These are phyloP conservation scores for Allolobophora icterica DNA, from an alignment of 2,888 invertebrate genomes.

Conservation along the genomic window DNA sequence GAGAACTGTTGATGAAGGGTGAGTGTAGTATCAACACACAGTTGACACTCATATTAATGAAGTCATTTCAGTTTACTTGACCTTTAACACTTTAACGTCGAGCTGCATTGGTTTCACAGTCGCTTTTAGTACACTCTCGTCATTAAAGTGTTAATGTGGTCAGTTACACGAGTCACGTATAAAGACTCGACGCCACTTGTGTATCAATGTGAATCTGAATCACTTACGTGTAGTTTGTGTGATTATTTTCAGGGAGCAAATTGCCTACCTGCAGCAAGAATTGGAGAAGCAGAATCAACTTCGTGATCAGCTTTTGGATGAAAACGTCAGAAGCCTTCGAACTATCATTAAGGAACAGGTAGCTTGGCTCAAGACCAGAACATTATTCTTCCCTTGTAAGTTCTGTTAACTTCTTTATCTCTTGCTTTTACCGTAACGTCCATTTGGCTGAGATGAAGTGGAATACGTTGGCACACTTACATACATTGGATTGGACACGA, in stretches of 20 bases:
- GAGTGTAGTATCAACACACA: background rate
- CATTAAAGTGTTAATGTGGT: background rate
- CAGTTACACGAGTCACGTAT: background rate
- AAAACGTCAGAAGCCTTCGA: background rate
- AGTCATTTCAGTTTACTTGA: background rate
- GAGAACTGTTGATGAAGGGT: no score
- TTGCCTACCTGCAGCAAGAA: background rate
- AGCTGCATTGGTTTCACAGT: no score
- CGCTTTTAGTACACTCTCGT: no score
- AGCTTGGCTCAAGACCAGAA: background rate
- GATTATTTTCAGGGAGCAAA: slow-evolving; percentile 2
- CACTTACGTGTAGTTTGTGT: background rate
- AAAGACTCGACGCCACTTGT: no score
- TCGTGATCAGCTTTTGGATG: slow-evolving; percentile 17
- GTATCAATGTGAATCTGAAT: background rate
- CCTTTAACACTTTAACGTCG: background rate
- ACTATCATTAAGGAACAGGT: background rate
- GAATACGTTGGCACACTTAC: background rate
- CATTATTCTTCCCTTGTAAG: background rate
- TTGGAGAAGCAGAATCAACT: slow-evolving; percentile 17
- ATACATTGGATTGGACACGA: background rate
- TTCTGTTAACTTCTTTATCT: background rate
- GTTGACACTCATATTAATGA: background rate
- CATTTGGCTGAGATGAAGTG: no score
- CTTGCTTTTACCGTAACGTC: no score